phyloP scores from a whole-genome alignment of 2,113 vertebrate species.

The Lucifuga dentata region DNA sequence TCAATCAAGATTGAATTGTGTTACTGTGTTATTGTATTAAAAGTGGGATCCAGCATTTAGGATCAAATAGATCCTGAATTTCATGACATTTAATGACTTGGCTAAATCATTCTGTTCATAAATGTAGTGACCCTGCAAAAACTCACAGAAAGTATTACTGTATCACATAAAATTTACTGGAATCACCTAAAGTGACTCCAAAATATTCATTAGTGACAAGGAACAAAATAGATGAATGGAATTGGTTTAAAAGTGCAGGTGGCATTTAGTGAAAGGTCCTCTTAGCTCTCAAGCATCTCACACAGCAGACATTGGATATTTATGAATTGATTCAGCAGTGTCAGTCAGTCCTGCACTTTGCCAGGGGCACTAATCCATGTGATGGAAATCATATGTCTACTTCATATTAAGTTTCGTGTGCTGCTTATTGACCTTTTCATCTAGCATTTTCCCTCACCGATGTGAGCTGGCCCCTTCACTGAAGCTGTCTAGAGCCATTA shows the following conservation, averaged over 20 bases:
- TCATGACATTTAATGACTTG: no score
- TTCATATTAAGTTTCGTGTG: conserved; percentile 81
- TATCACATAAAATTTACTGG: conserved; percentile 10
- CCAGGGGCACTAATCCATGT: conserved; percentile 79
- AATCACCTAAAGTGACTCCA: not conserved
- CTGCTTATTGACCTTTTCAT: conserved; percentile 85
- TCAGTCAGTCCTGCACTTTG: conserved; percentile 73
- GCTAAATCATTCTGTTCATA: no score
- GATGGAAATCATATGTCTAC: conserved; percentile 81
- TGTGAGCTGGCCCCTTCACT: conserved; percentile 65
- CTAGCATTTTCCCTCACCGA: conserved; percentile 67
- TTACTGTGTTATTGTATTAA: conserved; percentile 1
- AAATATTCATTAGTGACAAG: conserved; percentile 21
- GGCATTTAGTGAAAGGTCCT: conserved; percentile 79
- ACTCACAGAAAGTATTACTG: not conserved
- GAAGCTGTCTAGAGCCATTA: conserved; percentile 70
- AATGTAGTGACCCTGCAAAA: not conserved
- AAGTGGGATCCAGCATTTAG: no score
- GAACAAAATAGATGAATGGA: conserved; percentile 34
- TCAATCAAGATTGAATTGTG: not conserved
- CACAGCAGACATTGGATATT: conserved; percentile 71
- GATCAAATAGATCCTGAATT: no score
- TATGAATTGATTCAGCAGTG: conserved; percentile 80
- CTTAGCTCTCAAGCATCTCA: conserved; percentile 59
- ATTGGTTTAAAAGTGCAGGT: conserved; percentile 58